Base-by-base conservation (phyloP, 2,888 invertebrate species). In the Noctua janthina region DNA sequence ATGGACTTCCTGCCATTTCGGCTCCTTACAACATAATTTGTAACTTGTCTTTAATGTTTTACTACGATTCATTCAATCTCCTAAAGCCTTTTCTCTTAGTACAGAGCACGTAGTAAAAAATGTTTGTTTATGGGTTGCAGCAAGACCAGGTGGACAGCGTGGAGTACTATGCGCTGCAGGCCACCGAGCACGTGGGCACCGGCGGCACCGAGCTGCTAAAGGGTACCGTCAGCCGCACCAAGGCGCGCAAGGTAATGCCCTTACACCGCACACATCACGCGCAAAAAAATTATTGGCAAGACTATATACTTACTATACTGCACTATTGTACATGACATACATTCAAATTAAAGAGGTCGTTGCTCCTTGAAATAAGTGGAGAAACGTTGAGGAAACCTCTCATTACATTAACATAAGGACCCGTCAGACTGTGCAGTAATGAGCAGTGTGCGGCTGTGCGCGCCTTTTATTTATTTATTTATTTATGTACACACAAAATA, bases 71-170 rank as follows among this genome's bases (percentile, higher is more conserved):
- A 15, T 54, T 43, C 43, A 43, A 35, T 39, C 10, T 10, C 67
- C 23, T 23, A 35, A 35, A 35, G 8, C 64, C 20, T 17, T 35
- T 64, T 35, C 35, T 64, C 0, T 59, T 5, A 59, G 39, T n/a
- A 46, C 46, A 23, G 29, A 62, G 39, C 68, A n/a, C 8, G 43
- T 46, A 23, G n/a, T n/a, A n/a, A n/a, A 8, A n/a, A 8, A n/a
- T 46, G 46, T 68, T n/a, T 68, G n/a, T 62, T n/a, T 23, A 20
- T 70, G 43, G 82, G 51, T 86, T 95, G 76, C 93, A 98, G 98
- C 98, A 98, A 94, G 98, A 98, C 85, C 96, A 97, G 89, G 91
- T 98, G 81, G 97, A 98, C 93, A 97, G 97, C 90, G 97, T 98
- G 78, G 98, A 98, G 95, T 97, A 97, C 95, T 98, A 97, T 94